A percentile compares a stretch with the other conserved stretches of the same genome.
Evolutionary conservation across 2,113 vertebrate species (phyloP).

Genomic region (Tinamus guttatus): DNA sequence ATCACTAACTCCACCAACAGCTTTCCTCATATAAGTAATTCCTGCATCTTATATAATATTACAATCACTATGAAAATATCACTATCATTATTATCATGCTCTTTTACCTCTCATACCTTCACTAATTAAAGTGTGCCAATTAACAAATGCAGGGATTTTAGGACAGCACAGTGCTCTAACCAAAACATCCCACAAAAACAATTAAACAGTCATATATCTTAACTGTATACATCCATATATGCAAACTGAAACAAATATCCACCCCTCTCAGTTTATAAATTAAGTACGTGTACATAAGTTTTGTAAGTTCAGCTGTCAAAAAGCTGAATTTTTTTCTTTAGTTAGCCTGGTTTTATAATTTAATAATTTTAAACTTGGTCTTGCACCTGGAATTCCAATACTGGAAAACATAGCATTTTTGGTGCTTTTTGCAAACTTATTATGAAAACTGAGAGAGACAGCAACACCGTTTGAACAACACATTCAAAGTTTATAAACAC

Average conservation of each 20-base stretch:
- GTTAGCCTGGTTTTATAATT: neutral
- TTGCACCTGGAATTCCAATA: neutral
- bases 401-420: neutral
- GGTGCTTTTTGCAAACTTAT: neutral
- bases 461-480: neutral
- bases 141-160: neutral
- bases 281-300: neutral
- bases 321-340: neutral
- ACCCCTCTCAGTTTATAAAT: neutral
- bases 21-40: neutral
- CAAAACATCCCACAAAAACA: neutral
- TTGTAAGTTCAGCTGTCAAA: neutral
- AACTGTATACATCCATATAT: neutral
- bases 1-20: neutral
- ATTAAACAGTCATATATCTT: neutral
- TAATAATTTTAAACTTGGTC: neutral
- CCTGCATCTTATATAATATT: neutral
- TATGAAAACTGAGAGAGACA: neutral
- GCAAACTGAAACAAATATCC: neutral
- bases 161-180: neutral
- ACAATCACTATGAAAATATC: neutral
- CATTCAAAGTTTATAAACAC: neutral
- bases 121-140: neutral
- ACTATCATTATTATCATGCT: neutral
- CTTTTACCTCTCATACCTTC: neutral